Percentiles rank a stretch among this genome's conserved stretches.
These are phyloP conservation scores for Mystacornis crossleyi DNA, from an alignment of 2,113 vertebrate genomes.

Conservation along the genomic window DNA sequence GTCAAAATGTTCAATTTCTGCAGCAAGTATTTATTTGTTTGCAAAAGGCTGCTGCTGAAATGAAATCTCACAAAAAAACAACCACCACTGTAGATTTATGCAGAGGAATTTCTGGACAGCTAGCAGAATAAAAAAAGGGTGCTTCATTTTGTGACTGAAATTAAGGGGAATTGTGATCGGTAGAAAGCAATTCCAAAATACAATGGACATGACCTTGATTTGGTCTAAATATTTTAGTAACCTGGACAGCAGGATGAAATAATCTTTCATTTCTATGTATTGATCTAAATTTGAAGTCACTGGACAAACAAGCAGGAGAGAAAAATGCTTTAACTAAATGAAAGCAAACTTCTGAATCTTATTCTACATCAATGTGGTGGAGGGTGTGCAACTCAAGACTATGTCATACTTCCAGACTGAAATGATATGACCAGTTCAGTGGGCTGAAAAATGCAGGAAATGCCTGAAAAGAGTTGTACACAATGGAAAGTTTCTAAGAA, in stretches of 20 bases:
- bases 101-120: neutral
- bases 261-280: neutral
- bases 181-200: neutral
- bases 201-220: fast-evolving
- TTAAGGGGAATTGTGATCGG: neutral
- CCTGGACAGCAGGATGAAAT: neutral
- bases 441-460: neutral
- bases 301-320: neutral
- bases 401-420: neutral
- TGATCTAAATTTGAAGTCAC: neutral
- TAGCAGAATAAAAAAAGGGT: neutral
- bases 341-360: neutral
- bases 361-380: neutral
- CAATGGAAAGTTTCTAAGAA: neutral
- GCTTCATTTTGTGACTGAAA: neutral
- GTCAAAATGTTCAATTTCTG: neutral
- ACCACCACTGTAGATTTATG: neutral
- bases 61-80: neutral
- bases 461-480: neutral
- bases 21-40: neutral
- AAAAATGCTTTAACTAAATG: neutral
- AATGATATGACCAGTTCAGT: neutral
- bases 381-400: neutral
- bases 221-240: neutral
- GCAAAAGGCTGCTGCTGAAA: neutral